Evolutionary conservation across 2,797 vertebrate genomes (phyloP), one percentile per base, ranked within the genome.

Genomic region (Numenius phaeopus): DNA sequence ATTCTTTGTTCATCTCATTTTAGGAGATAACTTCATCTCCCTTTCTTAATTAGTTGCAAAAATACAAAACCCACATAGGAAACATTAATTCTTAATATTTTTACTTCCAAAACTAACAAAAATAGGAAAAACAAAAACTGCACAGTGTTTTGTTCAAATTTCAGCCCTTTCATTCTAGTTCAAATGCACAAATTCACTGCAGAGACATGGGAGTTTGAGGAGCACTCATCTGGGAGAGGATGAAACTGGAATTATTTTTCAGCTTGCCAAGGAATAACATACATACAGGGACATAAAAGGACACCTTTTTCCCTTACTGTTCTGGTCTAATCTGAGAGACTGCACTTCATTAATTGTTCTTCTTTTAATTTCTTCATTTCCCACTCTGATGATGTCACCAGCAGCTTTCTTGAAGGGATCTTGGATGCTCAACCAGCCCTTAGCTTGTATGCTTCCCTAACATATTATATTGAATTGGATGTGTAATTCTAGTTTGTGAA

Each of bases 331-430:
- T 50, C 50, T 64, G 62, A 76, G 27, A 89, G 4, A 39, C 9
- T 46, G 9, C 2, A 3, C 21, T 42, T 76, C 47, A 72, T 80
- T 77, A 77, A 3, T 66, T 83, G 24, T 23, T 86, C 14, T 18
- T 76, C 27, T 59, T 9, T 65, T 83, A 1, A 49, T 46, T 77
- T 92, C 55, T 77, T 87, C 6, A 10, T 88, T 62, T 88, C 50
- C 32, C 26, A 27, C 23, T 72, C 62, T 52, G 40, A 40, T 17
- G 14, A 40, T 52, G 21, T 62, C 0, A 0, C 13, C 42, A 69
- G 40, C 5, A 32, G 29, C 70, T 94, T 57, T 90, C 11, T 70
- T 84, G 78, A 75, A 78, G 32, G 37, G 39, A 52, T 29, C 15
- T 26, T 21, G 34, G 19, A 10, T 57, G 50, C 34, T 80, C 55